A percentile compares a stretch with the other conserved stretches of the same genome.
phyloP scores from a whole-genome alignment of 1,140 invertebrate species.

The Hyposmocoma kahamanoa region DNA sequence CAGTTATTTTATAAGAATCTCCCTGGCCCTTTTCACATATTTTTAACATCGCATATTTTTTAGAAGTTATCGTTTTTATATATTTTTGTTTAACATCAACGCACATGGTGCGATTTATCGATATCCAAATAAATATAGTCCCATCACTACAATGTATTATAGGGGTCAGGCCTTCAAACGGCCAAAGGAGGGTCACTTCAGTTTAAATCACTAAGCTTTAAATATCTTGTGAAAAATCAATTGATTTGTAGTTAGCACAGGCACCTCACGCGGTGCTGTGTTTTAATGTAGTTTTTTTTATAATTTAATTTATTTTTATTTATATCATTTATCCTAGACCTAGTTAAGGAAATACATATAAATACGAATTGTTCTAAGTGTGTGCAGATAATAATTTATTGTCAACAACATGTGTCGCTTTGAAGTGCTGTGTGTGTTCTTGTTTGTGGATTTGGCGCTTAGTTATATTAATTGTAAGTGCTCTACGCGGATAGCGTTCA shows the following conservation, averaged over 20 bases:
- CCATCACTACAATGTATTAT: conserved; percentile 43
- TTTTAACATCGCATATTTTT: too few relatives aligned
- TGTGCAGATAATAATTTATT: conserved; percentile 26
- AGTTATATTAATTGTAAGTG: conserved; percentile 59
- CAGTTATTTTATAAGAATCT: too few relatives aligned
- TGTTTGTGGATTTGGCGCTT: conserved; percentile 31
- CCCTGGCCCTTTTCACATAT: too few relatives aligned
- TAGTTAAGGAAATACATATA: conserved; percentile 20
- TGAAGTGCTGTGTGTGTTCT: conserved; percentile 28
- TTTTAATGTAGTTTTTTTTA: conserved; percentile 19
- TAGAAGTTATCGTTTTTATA: too few relatives aligned
- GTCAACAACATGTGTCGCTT: conserved; percentile 43
- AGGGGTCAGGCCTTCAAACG: conserved; percentile 63
- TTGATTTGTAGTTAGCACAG: conserved; percentile 35
- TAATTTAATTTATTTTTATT: conserved; percentile 14
- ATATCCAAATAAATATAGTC: not conserved
- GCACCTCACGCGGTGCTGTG: conserved; percentile 34
- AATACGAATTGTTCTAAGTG: conserved; percentile 20
- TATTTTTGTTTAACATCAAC: too few relatives aligned
- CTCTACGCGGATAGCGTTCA: too few relatives aligned
- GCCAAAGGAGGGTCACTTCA: conserved; percentile 39
- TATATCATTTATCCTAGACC: conserved; percentile 25
- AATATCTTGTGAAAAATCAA: conserved; percentile 53
- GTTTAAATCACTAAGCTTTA: conserved; percentile 62
- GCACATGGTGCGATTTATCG: too few relatives aligned